A percentile compares a stretch with the other conserved stretches of the same genome.
phyloP scores from a whole-genome alignment of 1,140 invertebrate species.

The Heliconius nattereri region DNA sequence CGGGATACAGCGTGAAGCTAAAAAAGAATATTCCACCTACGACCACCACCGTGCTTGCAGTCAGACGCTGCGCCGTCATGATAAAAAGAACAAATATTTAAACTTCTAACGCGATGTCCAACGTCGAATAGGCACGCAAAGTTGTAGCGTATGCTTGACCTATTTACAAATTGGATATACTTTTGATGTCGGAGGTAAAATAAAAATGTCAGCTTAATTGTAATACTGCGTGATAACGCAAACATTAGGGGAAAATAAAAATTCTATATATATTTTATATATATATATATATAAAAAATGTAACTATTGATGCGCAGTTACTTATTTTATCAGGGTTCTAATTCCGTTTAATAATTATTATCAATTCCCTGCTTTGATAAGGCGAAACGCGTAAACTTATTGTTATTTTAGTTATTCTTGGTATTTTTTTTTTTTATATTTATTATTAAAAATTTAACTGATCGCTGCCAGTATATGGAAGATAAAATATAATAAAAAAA shows the following conservation, averaged over 20 bases:
- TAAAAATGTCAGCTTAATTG: not conserved
- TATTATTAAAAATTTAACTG: too few relatives aligned
- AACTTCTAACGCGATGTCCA: not conserved
- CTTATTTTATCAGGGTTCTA: too few relatives aligned
- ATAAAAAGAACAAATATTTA: not conserved
- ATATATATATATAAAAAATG: too few relatives aligned
- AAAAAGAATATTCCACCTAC: not conserved
- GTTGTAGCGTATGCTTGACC: not conserved
- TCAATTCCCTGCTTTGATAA: too few relatives aligned
- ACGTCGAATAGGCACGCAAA: not conserved
- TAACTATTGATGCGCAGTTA: too few relatives aligned
- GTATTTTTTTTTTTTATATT: too few relatives aligned
- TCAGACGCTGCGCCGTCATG: too few relatives aligned
- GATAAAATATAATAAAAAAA: too few relatives aligned
- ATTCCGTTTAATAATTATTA: too few relatives aligned
- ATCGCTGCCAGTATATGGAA: too few relatives aligned
- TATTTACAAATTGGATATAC: constrained; percentile 7
- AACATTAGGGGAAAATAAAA: not conserved
- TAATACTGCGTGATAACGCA: not conserved
- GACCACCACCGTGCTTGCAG: not conserved
- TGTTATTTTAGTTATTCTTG: too few relatives aligned
- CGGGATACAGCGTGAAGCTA: not conserved
- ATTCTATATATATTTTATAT: not conserved
- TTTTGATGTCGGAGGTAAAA: not conserved
- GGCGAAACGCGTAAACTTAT: too few relatives aligned